Evolutionary conservation across 1,140 invertebrate genomes (phyloP), one percentile per base, ranked within the genome.

Genomic region (Eriosoma lanigerum): DNA sequence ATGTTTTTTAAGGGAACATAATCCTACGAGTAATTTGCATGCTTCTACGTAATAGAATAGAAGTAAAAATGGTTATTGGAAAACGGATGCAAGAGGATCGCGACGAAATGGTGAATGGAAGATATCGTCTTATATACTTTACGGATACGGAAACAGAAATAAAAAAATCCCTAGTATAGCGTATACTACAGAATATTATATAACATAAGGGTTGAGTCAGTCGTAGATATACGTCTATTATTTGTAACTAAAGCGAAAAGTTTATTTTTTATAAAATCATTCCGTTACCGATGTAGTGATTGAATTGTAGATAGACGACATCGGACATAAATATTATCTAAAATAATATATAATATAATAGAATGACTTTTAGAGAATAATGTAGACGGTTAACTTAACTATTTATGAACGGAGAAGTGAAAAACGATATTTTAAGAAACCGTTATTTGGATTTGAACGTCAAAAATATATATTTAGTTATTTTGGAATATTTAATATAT

Each of bases 1-100:
- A 81, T 64, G 76, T 26, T 76, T 64, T 60, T 70, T 56, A 81
- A 58, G 48, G 56, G 8, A n/a, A 78, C 60, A 78, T 78, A 72
- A 72, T 81, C 66, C 64, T 38, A 26, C 44, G 24, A 70, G 62
- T 38, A 38, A 26, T 58, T 32, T 15, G 26, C 10, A 52, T 15
- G 3, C 3, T 60, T 15, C 46, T 21, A 12, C 6, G 24, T 29
- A n/a, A n/a, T n/a, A 21, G 6, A 29, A 15, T 1, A 15, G 46
- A n/a, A 48, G 46, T 15, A 38, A 38, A n/a, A 38, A 38, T 38
- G 8, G 32, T 3, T 8, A 38, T 38, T 38, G 32, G 46, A 48
- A n/a, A 48, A 48, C 46, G 46, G 46, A 15, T 15, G 13, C 12
- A 15, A 12, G 46, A 15, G 13, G 13, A 12, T 15, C 13, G 4